Base-by-base conservation (phyloP, 2,888 invertebrate species). In the Meteorus cinctellus region DNA sequence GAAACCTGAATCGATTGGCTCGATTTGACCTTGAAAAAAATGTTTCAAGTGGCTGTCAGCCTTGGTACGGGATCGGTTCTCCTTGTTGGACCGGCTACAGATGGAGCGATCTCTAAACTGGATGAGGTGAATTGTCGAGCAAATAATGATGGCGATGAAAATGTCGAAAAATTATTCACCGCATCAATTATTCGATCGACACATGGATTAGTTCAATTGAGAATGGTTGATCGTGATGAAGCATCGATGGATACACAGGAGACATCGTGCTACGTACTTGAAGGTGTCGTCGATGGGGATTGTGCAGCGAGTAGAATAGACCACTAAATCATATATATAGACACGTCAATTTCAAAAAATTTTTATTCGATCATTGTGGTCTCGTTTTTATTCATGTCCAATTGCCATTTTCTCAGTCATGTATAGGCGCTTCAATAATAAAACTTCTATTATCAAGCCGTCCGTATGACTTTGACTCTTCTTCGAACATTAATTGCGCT, bases 41-140 rank as follows among this genome's bases (percentile, higher is more conserved):
- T 83, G 86, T 84, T 88, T 86, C 81, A 87, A 89, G 89, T 89
- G 86, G 84, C 89, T 77, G 86, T 89, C 83, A 89, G 89, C 84
- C 88, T 89, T 82, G 89, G 88, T 76, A 81, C 83, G 77, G 89
- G 89, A 79, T 84, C 89, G 80, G 80, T 88, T 19, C 85, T 89
- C 60, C 84, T 89, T 76, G 81, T 89, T 79, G 88, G 88, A 34
- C 36, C 72, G 24, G 34, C 45, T 27, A 14, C 31, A 66, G 55
- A 65, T 27, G 59, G 34, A 24, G 27, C 68, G 3, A 48, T 24
- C 19, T n/a, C 51, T 36, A 27, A 62, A 66, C 27, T 60, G 80
- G 31, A 78, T 77, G 60, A 31, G n/a, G 65, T 48, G 24, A n/a
- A 51, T 55, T 34, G 34, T 27, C 45, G 29, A 66, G 31, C 63